Percentiles rank a stretch among this genome's conserved stretches.
Conservation (phyloP, 2,113 vertebrate species). For the Ciconia boyciana region DNA sequence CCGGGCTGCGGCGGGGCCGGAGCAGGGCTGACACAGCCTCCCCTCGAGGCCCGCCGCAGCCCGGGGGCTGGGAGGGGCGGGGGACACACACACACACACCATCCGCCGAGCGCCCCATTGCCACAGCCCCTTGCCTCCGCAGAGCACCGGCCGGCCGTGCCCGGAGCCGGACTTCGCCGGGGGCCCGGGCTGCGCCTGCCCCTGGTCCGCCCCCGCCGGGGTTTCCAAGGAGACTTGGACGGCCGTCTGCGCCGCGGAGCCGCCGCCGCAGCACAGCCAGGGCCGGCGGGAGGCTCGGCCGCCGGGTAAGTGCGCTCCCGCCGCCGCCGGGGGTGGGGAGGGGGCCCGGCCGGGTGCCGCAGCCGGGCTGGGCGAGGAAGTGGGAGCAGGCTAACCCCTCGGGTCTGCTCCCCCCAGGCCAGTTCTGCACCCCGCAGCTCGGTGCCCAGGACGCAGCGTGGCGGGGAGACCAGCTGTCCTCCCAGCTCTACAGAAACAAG, state of each 20-base stretch:
- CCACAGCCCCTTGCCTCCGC: not conserved
- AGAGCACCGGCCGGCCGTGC: constrained; percentile 80
- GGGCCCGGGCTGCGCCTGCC: constrained; percentile 69
- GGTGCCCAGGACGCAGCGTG: constrained; percentile 61
- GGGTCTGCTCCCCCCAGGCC: constrained; percentile 36
- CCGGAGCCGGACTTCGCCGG: constrained; percentile 78
- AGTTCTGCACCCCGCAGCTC: not conserved
- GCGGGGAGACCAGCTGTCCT: constrained; percentile 78
- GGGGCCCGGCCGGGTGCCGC: not conserved
- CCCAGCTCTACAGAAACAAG: constrained; percentile 89
- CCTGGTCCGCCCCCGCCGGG: constrained; percentile 77
- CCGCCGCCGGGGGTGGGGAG: not conserved
- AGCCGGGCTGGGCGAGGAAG: not conserved
- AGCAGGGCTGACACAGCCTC: not conserved
- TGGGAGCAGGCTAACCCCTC: not conserved
- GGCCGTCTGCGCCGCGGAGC: constrained; percentile 79
- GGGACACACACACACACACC: too few relatives aligned
- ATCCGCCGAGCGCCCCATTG: not conserved
- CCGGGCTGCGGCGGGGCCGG: not conserved
- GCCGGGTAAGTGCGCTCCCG: constrained; percentile 64
- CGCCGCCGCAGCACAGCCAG: constrained; percentile 66
- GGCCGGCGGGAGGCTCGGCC: constrained; percentile 61
- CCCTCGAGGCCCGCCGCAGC: not conserved
- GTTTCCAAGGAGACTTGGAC: constrained; percentile 90
- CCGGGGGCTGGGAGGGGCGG: not conserved